Evolutionary conservation across 2,797 vertebrate genomes (phyloP), one percentile per base, ranked within the genome.

Genomic region (Graptemys geographica): DNA sequence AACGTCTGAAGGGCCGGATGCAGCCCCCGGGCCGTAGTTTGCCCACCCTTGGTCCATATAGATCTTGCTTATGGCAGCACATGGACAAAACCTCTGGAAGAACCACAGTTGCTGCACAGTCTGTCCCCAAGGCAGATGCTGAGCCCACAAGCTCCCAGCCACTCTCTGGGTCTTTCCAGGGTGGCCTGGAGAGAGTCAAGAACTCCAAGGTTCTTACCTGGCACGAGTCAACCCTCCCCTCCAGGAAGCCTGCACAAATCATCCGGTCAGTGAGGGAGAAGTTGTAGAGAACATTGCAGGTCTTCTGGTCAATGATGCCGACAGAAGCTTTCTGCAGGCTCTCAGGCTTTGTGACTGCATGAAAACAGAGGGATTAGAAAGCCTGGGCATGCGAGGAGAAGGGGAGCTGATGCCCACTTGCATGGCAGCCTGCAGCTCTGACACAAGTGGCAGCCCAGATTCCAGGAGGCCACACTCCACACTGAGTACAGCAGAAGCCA

Each of bases 161-260:
- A 76, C 44, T 83, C 88, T 81, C 76, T 47, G 65, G 41, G 88
- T 13, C 33, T 78, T 62, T 4, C 41, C 41, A 12, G 5, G 69
- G 41, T 23, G 19, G 19, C 21, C 53, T 55, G 21, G 41, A 44
- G 41, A 31, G 18, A 83, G 56, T 1, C 83, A 57, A 89, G 69
- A 81, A 80, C 74, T 9, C 8, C 7, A 41, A 53, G 52, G 5
- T 49, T 53, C 94, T 90, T 94, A 99, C 99, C 99, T 99, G 99
- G 97, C 99, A 99, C 0, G 99, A 99, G 97, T 99, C 99, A 28
- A 99, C 98, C 90, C 98, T 98, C 94, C 99, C 99, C 96, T 99
- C 99, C 95, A 99, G 98, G 97, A 99, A 99, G 78, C 99, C 99
- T 1, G 99, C 99, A 3, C 99, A 99, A 97, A 99, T 98, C 99